phyloP scores from a whole-genome alignment of 2,797 vertebrate species.

The Mus minutoides region DNA sequence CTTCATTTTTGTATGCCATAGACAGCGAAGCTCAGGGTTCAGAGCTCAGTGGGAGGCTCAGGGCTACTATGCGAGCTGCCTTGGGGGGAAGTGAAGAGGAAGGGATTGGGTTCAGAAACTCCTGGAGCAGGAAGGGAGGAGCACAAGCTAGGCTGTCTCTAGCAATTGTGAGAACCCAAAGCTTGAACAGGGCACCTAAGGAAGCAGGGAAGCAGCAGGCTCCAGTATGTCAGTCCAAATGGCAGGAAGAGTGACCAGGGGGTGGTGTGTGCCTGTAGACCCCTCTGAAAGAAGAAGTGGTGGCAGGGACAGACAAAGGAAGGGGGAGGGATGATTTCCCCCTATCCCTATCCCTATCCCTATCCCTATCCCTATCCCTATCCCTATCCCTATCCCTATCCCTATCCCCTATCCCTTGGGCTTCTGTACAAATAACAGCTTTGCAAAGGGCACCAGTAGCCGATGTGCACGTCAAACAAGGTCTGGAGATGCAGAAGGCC shows the following conservation, averaged over 20 bases:
- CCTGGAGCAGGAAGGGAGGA: not conserved
- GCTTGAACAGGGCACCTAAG: not conserved
- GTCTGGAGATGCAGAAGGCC: not conserved
- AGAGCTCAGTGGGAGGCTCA: not conserved
- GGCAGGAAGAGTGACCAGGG: not conserved
- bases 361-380: no score
- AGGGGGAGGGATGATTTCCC: not conserved
- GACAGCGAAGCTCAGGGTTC: not conserved
- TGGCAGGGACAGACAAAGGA: not conserved
- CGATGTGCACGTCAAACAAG: constrained; percentile 53
- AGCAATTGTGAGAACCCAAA: not conserved
- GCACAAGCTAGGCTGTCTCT: not conserved
- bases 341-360: not conserved
- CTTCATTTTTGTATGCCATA: not conserved
- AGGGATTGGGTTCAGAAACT: not conserved
- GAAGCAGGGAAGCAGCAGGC: not conserved
- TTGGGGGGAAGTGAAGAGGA: not conserved
- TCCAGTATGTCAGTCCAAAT: not conserved
- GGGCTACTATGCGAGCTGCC: not conserved
- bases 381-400: not conserved
- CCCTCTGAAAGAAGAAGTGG: constrained; percentile 36
- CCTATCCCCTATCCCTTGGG: not conserved
- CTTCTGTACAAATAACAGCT: constrained; percentile 65
- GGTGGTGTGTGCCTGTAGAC: constrained; percentile 20
- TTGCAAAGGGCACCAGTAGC: constrained; percentile 57